phyloP scores from a whole-genome alignment of 2,888 invertebrate genomes.

The Hanleya hanleyi region DNA sequence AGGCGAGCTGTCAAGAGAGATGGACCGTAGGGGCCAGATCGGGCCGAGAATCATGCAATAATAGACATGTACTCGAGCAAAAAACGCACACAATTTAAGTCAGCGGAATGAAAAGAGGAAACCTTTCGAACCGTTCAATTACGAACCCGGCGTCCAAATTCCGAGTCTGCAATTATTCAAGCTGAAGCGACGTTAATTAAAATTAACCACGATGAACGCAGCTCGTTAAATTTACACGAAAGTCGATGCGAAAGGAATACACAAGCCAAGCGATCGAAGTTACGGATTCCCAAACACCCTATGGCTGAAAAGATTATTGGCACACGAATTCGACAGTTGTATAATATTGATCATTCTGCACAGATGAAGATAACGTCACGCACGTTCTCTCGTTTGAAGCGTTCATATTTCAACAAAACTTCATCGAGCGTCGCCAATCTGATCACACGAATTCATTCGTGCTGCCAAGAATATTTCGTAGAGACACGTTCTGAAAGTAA shows the following conservation, averaged over 20 bases:
- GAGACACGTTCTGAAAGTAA: not conserved
- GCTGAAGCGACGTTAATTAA: constrained; percentile 9
- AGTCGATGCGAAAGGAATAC: constrained; percentile 5
- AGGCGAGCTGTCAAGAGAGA: not conserved
- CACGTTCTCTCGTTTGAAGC: not conserved
- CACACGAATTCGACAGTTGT: not conserved
- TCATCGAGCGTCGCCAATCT: not conserved
- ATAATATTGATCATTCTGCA: constrained; percentile 4
- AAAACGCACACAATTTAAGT: not conserved
- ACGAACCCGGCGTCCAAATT: not conserved
- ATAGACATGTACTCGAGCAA: too few relatives aligned
- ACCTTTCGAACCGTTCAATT: constrained; percentile 2
- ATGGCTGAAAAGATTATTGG: constrained; percentile 2
- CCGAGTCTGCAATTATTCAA: constrained; percentile 7
- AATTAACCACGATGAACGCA: constrained; percentile 2
- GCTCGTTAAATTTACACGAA: not conserved
- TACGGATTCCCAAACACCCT: not conserved
- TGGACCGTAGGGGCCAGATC: not conserved
- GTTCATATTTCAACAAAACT: constrained; percentile 11
- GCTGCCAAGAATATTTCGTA: not conserved
- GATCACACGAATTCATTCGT: not conserved
- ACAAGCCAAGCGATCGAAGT: constrained; percentile 9
- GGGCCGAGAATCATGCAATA: not conserved
- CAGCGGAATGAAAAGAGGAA: not conserved
- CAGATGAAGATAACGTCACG: constrained; percentile 7